Conservation (phyloP, 64 coral and sea anemone genomes). For the Pocillopora verrucosa region DNA sequence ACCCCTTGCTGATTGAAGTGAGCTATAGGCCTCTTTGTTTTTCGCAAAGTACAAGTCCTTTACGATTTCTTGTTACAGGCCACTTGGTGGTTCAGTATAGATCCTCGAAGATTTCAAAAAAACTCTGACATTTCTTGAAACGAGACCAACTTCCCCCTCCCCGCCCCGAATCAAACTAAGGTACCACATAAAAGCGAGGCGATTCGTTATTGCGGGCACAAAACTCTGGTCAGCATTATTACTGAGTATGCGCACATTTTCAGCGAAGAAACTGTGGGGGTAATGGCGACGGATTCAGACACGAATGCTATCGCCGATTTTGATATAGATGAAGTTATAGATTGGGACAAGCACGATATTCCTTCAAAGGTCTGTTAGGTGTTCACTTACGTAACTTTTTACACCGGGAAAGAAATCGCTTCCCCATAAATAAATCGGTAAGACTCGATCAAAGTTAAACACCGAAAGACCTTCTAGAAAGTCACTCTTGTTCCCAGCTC, state of each 20-base stretch:
- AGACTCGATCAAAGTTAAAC: conserved; percentile 65
- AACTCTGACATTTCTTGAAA: no score
- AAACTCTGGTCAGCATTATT: neutral
- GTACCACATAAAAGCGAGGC: conserved; percentile 67
- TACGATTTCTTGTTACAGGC: no score
- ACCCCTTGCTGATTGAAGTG: no score
- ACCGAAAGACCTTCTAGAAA: neutral
- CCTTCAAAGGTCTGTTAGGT: conserved; percentile 99
- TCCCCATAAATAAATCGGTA: conserved; percentile 65
- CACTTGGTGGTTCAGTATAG: no score
- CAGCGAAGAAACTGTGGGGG: conserved; percentile 36
- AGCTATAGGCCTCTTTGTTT: no score
- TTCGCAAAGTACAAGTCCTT: no score
- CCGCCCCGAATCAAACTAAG: no score
- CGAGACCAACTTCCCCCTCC: no score
- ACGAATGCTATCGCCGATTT: conserved; percentile 92
- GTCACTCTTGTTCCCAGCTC: neutral
- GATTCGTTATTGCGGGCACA: conserved; percentile 70
- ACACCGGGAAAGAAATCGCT: conserved; percentile 55
- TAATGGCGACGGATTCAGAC: conserved; percentile 87
- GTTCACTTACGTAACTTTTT: conserved; percentile 66
- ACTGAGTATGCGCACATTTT: conserved; percentile 58
- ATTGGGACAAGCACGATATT: conserved; percentile 98
- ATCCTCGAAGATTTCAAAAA: no score
- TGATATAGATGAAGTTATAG: conserved; percentile 99